Conservation (phyloP, 2,113 vertebrate species). For the Syngnathus floridae region DNA sequence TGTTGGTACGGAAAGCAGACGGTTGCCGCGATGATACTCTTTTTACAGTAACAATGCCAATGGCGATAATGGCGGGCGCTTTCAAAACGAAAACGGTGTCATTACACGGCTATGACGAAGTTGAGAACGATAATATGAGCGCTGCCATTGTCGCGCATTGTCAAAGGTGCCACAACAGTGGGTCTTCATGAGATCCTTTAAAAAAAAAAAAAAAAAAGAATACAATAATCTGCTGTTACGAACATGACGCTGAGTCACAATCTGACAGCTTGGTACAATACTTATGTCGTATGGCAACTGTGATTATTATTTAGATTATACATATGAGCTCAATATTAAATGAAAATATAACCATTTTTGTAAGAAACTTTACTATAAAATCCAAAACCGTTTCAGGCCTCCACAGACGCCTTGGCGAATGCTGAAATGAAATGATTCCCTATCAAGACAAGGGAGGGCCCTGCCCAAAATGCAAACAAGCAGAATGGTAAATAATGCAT, state of each 20-base stretch:
- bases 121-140: not conserved
- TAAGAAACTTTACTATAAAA: no score
- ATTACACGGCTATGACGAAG: not conserved
- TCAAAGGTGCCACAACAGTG: not conserved
- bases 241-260: not conserved
- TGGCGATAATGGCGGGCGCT: not conserved
- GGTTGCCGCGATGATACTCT: not conserved
- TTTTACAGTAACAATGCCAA: not conserved
- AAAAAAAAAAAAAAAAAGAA: not conserved
- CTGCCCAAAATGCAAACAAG: constrained; percentile 33
- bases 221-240: no score
- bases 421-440: not conserved
- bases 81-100: not conserved
- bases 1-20: not conserved
- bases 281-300: no score
- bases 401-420: not conserved
- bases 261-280: no score
- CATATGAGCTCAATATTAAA: no score
- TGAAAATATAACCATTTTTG: no score
- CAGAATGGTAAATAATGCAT: constrained; percentile 56
- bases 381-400: no score
- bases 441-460: not conserved
- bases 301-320: no score
- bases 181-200: not conserved
- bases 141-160: not conserved